Percentiles rank a stretch among this genome's conserved stretches.
These are phyloP conservation scores for Chironomus tepperi DNA, from an alignment of 1,140 invertebrate genomes.

Conservation along the genomic window DNA sequence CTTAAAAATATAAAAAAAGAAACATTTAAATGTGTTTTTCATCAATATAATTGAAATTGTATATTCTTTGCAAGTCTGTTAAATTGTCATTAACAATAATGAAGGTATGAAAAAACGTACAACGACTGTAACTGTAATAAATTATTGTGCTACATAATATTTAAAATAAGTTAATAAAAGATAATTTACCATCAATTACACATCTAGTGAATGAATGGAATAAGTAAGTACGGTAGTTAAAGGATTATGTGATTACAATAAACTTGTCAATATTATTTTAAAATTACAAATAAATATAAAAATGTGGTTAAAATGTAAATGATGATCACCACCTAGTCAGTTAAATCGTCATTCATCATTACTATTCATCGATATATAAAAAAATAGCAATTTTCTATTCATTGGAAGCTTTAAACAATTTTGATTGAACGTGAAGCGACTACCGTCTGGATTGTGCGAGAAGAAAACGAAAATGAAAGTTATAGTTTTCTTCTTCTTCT, in stretches of 20 bases:
- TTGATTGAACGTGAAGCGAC: not conserved
- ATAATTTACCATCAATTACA: not conserved
- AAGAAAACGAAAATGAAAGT: not conserved
- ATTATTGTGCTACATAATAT: not conserved
- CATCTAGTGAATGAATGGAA: not conserved
- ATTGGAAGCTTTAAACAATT: no score
- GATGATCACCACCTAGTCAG: no score
- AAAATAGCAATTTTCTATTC: not conserved
- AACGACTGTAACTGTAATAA: not conserved
- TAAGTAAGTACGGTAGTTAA: not conserved
- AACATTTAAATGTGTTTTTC: no score
- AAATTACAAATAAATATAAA: not conserved
- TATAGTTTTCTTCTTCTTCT: not conserved
- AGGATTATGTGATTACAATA: not conserved
- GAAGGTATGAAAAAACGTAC: not conserved
- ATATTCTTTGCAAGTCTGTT: no score
- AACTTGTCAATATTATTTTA: no score
- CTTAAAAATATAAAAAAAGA: no score
- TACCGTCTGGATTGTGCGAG: not conserved
- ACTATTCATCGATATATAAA: not conserved
- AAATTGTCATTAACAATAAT: no score
- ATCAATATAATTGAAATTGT: no score
- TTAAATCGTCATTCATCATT: no score
- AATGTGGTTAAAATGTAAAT: not conserved
- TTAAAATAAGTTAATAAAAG: not conserved